phyloP scores from a whole-genome alignment of 2,797 vertebrate species.

The Furcifer pardalis region DNA sequence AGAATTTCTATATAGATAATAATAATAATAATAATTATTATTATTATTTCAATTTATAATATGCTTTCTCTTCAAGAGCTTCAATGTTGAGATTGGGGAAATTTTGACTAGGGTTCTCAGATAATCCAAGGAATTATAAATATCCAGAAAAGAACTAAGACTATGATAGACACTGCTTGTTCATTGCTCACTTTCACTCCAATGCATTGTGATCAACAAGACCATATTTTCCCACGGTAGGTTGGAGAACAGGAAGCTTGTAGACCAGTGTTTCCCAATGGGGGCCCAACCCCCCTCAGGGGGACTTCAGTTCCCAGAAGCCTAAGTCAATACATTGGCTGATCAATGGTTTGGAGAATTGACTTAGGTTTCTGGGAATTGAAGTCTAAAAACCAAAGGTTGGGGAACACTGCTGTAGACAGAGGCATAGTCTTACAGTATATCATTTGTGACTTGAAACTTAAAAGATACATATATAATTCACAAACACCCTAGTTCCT shows the following conservation, averaged over 20 bases:
- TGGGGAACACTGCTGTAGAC: too few species aligned
- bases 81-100: constrained; percentile 5
- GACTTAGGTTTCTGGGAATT: too few species aligned
- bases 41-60: too few species aligned
- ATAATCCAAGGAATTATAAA: neutral
- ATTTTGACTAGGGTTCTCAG: neutral
- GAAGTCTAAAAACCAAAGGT: too few species aligned
- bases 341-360: too few species aligned
- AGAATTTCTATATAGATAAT: constrained; percentile 12
- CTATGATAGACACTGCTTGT: neutral
- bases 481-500: neutral
- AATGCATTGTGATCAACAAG: neutral
- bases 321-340: too few species aligned
- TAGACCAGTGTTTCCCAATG: too few species aligned
- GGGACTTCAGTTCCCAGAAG: too few species aligned
- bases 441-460: neutral
- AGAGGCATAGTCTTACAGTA: neutral
- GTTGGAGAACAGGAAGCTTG: neutral
- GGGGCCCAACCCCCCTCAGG: too few species aligned
- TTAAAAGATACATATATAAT: neutral
- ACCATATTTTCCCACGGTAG: too few species aligned
- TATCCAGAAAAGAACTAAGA: neutral
- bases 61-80: neutral
- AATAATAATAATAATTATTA: too few species aligned
- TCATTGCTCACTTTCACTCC: neutral